Percentiles rank a stretch among this genome's conserved stretches.
Conservation (phyloP, 2,797 vertebrate species). For the Neosalanx taihuensis region DNA sequence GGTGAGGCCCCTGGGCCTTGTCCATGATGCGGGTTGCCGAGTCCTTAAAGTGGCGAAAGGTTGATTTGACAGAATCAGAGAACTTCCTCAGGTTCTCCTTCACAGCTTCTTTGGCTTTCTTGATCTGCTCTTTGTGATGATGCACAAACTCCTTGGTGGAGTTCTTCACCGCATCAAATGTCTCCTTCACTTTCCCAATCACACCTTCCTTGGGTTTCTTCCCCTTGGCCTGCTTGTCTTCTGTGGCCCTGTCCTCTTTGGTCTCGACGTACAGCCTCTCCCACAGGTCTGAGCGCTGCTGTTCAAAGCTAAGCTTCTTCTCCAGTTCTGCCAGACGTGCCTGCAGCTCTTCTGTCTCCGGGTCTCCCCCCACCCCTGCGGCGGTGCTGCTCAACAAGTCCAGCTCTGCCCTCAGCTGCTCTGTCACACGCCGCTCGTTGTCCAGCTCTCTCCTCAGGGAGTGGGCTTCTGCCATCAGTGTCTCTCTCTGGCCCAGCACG, state of each 20-base stretch:
- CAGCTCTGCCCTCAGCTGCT: constrained; percentile 77
- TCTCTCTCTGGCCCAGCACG: constrained; percentile 79
- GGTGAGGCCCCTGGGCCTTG: constrained; percentile 73
- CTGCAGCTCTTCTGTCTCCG: constrained; percentile 74
- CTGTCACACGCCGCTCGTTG: constrained; percentile 74
- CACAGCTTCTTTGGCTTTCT: constrained; percentile 95
- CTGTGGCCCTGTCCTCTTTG: constrained; percentile 82
- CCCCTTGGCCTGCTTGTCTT: constrained; percentile 71
- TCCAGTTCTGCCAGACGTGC: constrained; percentile 83
- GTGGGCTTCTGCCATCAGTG: constrained; percentile 77
- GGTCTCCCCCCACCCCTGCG: constrained; percentile 34
- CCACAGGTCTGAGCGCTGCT: constrained; percentile 95
- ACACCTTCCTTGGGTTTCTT: constrained; percentile 79
- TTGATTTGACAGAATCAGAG: constrained; percentile 94
- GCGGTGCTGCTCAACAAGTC: constrained; percentile 67
- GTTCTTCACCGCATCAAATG: constrained; percentile 96
- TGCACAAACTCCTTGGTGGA: constrained; percentile 96
- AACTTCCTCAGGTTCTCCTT: constrained; percentile 96
- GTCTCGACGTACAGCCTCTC: constrained; percentile 92
- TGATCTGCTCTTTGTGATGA: constrained; percentile 98
- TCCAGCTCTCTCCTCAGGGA: constrained; percentile 80
- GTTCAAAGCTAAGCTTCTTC: constrained; percentile 87
- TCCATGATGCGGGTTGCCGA: constrained; percentile 85
- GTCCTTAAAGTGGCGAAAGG: constrained; percentile 92
- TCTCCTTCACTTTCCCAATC: constrained; percentile 89